Evolutionary conservation across 2,797 vertebrate genomes (phyloP), one percentile per base, ranked within the genome.

Genomic region (Poeciliopsis infans): DNA sequence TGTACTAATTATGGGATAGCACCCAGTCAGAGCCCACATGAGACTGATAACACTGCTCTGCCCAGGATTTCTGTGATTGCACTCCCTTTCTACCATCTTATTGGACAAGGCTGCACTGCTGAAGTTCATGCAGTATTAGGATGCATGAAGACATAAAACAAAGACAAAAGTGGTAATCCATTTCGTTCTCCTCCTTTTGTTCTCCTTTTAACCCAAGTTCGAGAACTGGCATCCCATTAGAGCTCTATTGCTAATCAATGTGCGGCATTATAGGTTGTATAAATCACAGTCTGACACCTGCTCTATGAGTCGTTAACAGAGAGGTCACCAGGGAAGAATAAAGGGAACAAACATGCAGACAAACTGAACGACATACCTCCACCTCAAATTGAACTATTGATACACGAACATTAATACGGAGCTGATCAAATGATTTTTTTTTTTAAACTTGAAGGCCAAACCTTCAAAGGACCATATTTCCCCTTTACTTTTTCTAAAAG

Each of bases 1-100:
- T 95, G 95, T 86, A 73, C 94, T 97, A 96, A 96, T 97, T 95
- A 96, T 93, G 91, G 92, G 93, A 95, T 95, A 97, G 96, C 95
- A 96, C 95, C 94, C 93, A 94, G 92, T 93, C 88, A 87, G 90
- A 91, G 79, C 88, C 90, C 93, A 94, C 93, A 87, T 82, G 94
- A 91, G 94, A 94, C 92, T 91, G 93, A 94, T 94, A 94, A 92
- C 86, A 81, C 88, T 90, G 87, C 91, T 91, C 90, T 91, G 93
- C 90, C 88, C 89, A 88, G 92, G 91, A 90, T 94, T 93, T 88
- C 87, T 81, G 83, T 91, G 92, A 93, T 91, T 92, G 88, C 90
- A 82, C 90, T 87, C 83, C 77, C 83, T 83, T 78, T 53, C 84
- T 6, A 18, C 81, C 78, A 47, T 86, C 85, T 90, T 82, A 87